These are phyloP conservation scores for Drosophila biarmipes DNA, from an alignment of 1,140 invertebrate species.

Conservation along the genomic window DNA sequence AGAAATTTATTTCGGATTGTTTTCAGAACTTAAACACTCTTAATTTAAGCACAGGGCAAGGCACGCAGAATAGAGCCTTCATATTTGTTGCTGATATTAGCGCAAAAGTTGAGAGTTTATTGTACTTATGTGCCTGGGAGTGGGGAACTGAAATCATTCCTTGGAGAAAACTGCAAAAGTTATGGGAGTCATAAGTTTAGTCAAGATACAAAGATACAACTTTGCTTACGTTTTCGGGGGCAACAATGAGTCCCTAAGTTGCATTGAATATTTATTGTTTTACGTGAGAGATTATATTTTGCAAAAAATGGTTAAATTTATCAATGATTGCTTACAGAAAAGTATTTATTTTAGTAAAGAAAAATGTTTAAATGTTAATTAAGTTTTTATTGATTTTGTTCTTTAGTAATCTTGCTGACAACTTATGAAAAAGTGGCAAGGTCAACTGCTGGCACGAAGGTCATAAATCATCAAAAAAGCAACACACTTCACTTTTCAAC, in stretches of 20 bases:
- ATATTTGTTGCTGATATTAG: constrained; percentile 62
- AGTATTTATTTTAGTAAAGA: too few relatives aligned
- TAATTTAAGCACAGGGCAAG: constrained; percentile 50
- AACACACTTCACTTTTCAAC: neutral
- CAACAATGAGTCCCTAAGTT: constrained; percentile 6
- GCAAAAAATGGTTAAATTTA: neutral
- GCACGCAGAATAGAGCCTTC: constrained; percentile 19
- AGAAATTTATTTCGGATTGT: constrained; percentile 68
- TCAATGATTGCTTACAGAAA: neutral
- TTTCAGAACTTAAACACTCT: constrained; percentile 43
- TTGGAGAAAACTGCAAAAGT: constrained; percentile 16
- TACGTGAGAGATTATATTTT: constrained; percentile 5
- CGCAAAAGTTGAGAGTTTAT: constrained; percentile 60
- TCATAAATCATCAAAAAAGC: neutral
- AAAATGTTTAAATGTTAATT: too few relatives aligned
- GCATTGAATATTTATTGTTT: constrained; percentile 13
- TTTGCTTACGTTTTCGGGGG: constrained; percentile 11
- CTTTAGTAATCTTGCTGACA: too few relatives aligned
- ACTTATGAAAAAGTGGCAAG: too few relatives aligned
- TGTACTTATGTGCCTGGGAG: constrained; percentile 36
- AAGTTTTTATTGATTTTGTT: too few relatives aligned
- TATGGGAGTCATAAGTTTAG: constrained; percentile 17
- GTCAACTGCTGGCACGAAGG: too few relatives aligned
- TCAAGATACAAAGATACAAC: constrained; percentile 16
- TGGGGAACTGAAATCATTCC: constrained; percentile 34